Conservation (phyloP, 2,888 invertebrate species). For the Tinea pellionella region DNA sequence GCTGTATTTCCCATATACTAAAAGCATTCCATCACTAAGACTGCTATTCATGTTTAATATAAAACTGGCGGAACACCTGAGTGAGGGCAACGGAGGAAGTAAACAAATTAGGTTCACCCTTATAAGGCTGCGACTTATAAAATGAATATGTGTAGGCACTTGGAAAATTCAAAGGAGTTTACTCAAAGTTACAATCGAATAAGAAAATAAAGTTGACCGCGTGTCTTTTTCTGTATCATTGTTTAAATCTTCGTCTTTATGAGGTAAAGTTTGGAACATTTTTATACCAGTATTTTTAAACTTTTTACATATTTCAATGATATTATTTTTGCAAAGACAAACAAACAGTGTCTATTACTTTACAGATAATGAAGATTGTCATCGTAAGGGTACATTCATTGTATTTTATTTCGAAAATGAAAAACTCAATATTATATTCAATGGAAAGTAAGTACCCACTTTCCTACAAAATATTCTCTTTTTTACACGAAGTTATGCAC, state of each 20-base stretch:
- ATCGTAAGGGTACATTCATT: no score
- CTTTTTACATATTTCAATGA: not conserved
- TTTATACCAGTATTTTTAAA: not conserved
- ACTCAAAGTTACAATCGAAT: not conserved
- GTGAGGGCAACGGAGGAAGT: not conserved
- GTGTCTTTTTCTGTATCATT: not conserved
- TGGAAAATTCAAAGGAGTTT: not conserved
- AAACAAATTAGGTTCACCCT: slow-evolving; percentile 4
- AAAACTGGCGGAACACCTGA: slow-evolving; percentile 5
- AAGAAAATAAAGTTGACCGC: not conserved
- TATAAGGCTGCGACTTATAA: not conserved
- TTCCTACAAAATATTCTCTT: no score
- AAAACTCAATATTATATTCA: no score
- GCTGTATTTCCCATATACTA: not conserved
- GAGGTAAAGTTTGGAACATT: not conserved
- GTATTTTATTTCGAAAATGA: no score
- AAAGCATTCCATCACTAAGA: not conserved
- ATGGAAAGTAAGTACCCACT: no score
- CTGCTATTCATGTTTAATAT: slow-evolving; percentile 3
- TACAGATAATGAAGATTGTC: no score
- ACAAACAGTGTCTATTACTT: no score
- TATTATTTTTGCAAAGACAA: no score
- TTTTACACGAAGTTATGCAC: no score
- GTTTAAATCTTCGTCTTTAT: not conserved
- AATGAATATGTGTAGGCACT: not conserved